Evolutionary conservation across 2,797 vertebrate species (phyloP).

Genomic region (Bovichtus diacanthus): DNA sequence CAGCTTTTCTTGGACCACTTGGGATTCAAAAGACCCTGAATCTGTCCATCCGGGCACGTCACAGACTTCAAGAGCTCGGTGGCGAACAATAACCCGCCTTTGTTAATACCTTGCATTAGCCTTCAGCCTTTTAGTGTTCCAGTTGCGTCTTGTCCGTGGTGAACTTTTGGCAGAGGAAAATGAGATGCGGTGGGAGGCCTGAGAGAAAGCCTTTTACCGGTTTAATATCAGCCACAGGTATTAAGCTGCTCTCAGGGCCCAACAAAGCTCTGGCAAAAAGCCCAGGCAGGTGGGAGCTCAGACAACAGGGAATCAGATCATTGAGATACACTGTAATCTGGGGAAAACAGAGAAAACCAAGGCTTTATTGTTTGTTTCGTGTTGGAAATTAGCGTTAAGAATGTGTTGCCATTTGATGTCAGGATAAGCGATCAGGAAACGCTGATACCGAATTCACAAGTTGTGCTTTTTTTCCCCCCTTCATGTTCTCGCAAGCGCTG

Average conservation of each 20-base stretch:
- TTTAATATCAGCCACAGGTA: constrained; percentile 73
- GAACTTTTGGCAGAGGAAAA: constrained; percentile 49
- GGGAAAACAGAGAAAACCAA: constrained; percentile 45
- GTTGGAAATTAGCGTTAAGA: constrained; percentile 27
- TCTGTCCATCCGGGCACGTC: neutral
- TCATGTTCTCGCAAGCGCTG: constrained; percentile 6
- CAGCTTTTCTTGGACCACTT: constrained; percentile 1
- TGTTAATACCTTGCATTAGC: constrained; percentile 23
- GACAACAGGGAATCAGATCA: constrained; percentile 59
- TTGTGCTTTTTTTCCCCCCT: neutral
- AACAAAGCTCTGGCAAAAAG: constrained; percentile 56
- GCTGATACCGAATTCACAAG: constrained; percentile 21
- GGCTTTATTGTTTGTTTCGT: constrained; percentile 48
- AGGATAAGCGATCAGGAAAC: constrained; percentile 31
- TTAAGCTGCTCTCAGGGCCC: constrained; percentile 66
- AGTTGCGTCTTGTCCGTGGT: constrained; percentile 14
- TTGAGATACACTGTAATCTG: constrained; percentile 51
- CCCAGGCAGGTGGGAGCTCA: constrained; percentile 36
- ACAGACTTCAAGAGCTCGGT: constrained; percentile 2
- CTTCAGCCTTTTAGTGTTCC: constrained; percentile 22
- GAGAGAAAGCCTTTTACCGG: constrained; percentile 61
- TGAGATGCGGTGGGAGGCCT: constrained; percentile 61
- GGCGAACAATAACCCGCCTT: constrained; percentile 19
- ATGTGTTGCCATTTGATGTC: constrained; percentile 39
- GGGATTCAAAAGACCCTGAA: constrained; percentile 11